These are phyloP conservation scores for Ovibos moschatus DNA, from an alignment of 2,113 vertebrate species.

Conservation along the genomic window DNA sequence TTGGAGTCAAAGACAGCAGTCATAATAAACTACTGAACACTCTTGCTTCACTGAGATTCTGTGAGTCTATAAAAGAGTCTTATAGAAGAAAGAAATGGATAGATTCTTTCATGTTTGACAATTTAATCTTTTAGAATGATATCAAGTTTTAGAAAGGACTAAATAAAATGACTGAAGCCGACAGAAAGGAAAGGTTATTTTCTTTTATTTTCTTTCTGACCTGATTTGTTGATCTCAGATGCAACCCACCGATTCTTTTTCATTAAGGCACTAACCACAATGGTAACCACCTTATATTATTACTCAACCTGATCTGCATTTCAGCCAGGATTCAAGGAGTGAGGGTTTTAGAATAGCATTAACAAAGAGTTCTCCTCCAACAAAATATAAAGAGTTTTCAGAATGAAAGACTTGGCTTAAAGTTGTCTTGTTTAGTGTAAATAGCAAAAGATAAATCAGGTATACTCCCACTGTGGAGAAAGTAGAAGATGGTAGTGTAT, in stretches of 20 bases:
- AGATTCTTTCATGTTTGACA: not conserved
- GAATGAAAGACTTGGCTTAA: slow-evolving; percentile 47
- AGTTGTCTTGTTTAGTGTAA: not conserved
- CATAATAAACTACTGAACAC: not conserved
- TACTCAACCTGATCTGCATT: not conserved
- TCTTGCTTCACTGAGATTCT: not conserved
- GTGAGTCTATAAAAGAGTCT: not conserved
- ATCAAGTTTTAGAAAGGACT: not conserved
- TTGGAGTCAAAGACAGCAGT: not conserved
- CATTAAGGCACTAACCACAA: not conserved
- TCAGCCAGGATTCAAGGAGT: not conserved
- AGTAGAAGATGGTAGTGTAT: not conserved
- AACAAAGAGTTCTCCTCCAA: slow-evolving; percentile 16
- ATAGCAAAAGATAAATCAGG: slow-evolving; percentile 48
- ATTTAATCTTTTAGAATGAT: not conserved
- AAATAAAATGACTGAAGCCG: not conserved
- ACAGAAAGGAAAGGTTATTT: not conserved
- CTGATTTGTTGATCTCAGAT: slow-evolving; percentile 7
- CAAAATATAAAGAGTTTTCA: not conserved
- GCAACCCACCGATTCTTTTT: not conserved
- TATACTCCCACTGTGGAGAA: not conserved
- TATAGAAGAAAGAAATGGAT: not conserved
- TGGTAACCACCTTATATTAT: slow-evolving; percentile 21
- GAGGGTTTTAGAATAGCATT: slow-evolving; percentile 1
- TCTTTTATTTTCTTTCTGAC: slow-evolving; percentile 15